phyloP scores from a whole-genome alignment of 2,888 invertebrate genomes.

The Ditula angustiorana region DNA sequence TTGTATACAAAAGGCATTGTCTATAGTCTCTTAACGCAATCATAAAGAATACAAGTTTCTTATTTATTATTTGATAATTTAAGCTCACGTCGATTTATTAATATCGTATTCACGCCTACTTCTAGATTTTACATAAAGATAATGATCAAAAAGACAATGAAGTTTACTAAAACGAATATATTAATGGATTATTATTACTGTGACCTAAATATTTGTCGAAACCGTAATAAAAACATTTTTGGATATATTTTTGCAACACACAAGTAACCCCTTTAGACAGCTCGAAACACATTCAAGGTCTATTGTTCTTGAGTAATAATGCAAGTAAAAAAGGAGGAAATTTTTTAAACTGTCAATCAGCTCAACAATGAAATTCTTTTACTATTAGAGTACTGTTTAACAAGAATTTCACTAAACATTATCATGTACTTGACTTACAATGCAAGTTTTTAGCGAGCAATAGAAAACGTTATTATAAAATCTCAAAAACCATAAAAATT shows the following conservation, averaged over 20 bases:
- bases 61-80: not conserved
- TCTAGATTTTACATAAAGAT: constrained; percentile 18
- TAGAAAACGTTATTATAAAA: too few species aligned
- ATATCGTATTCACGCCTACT: constrained; percentile 21
- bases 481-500: too few species aligned
- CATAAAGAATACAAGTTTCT: not conserved
- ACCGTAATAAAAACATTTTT: not conserved
- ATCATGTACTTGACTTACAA: too few species aligned
- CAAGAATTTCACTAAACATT: too few species aligned
- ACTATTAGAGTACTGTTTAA: too few species aligned
- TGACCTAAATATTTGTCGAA: constrained; percentile 2
- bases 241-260: not conserved
- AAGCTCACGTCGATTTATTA: not conserved
- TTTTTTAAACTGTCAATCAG: too few species aligned
- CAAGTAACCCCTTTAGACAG: not conserved
- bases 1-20: too few species aligned
- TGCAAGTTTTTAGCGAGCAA: too few species aligned
- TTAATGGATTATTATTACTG: constrained; percentile 14
- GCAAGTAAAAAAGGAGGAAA: too few species aligned
- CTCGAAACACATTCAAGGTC: not conserved
- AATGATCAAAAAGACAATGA: constrained; percentile 4
- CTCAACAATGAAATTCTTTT: too few species aligned
- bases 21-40: not conserved
- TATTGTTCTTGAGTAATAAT: too few species aligned
- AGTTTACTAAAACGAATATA: constrained; percentile 7